Conservation (phyloP, 1,140 invertebrate genomes). For the Brachionus rotundiformis region DNA sequence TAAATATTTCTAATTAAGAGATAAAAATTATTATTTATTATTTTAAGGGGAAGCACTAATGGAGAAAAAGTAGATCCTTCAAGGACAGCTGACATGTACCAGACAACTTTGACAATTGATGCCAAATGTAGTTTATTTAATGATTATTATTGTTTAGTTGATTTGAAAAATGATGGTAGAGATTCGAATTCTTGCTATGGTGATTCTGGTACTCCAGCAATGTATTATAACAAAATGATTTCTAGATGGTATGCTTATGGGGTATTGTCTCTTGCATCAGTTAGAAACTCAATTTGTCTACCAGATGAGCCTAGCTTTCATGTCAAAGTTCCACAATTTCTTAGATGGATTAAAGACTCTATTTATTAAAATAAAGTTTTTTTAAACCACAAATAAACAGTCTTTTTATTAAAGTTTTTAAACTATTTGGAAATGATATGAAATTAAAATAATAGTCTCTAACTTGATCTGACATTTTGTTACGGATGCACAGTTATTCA, state of each 20-base stretch:
- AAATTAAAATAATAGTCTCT: no score
- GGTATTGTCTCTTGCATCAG: background rate
- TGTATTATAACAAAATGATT: slow-evolving; percentile 2
- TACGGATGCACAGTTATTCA: no score
- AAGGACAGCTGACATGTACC: background rate
- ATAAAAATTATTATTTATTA: background rate
- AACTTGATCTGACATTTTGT: no score
- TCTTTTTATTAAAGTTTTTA: no score
- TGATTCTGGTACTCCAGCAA: slow-evolving; percentile 5
- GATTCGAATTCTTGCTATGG: slow-evolving; percentile 34
- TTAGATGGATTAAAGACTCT: slow-evolving; percentile 14
- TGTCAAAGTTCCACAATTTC: slow-evolving; percentile 11
- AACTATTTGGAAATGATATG: no score
- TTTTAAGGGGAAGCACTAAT: slow-evolving; percentile 16
- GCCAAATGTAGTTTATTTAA: background rate
- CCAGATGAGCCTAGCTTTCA: background rate
- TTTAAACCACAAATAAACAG: no score
- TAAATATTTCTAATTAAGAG: background rate
- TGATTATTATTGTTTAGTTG: slow-evolving; percentile 1
- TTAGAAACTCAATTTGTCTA: background rate
- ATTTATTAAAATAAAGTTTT: background rate
- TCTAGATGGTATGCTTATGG: slow-evolving; percentile 35
- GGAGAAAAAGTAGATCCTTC: background rate
- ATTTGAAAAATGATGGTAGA: background rate
- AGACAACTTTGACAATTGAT: background rate